Evolutionary conservation across 2,797 vertebrate species (phyloP).

Genomic region (Semotilus atromaculatus): DNA sequence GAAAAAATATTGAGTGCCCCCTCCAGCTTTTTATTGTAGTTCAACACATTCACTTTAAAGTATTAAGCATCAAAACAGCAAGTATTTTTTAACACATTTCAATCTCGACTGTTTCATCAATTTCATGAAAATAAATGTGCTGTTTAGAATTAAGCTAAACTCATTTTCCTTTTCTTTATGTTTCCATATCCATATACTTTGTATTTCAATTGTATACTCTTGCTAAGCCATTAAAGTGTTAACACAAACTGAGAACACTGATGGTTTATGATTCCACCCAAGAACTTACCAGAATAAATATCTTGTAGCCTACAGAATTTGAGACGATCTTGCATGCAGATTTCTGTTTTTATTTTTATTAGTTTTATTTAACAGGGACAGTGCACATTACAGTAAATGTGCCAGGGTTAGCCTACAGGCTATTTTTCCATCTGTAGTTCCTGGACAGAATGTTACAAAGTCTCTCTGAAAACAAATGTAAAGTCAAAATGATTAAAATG

Average conservation of each 20-base stretch:
- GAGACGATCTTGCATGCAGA: not conserved
- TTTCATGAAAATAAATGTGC: not conserved
- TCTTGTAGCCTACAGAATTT: not conserved
- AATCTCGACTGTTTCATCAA: not conserved
- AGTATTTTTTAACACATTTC: not conserved
- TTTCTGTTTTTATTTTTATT: not conserved
- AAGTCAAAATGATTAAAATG: not conserved
- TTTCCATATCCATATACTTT: not conserved
- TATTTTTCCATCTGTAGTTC: not conserved
- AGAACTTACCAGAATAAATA: not conserved
- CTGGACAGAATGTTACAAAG: not conserved
- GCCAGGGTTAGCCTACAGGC: not conserved
- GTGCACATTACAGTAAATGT: not conserved
- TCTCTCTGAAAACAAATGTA: too few species aligned
- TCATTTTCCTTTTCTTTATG: not conserved
- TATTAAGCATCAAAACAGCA: not conserved
- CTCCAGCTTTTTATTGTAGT: not conserved
- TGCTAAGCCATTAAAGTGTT: not conserved
- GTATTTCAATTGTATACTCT: conserved; percentile 2
- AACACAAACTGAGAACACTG: not conserved
- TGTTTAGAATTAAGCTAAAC: not conserved
- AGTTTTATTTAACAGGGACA: not conserved
- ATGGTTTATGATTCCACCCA: not conserved
- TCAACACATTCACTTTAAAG: not conserved
- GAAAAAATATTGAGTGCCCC: not conserved